phyloP scores from a whole-genome alignment of 1,140 invertebrate genomes.

The Myzus persicae region DNA sequence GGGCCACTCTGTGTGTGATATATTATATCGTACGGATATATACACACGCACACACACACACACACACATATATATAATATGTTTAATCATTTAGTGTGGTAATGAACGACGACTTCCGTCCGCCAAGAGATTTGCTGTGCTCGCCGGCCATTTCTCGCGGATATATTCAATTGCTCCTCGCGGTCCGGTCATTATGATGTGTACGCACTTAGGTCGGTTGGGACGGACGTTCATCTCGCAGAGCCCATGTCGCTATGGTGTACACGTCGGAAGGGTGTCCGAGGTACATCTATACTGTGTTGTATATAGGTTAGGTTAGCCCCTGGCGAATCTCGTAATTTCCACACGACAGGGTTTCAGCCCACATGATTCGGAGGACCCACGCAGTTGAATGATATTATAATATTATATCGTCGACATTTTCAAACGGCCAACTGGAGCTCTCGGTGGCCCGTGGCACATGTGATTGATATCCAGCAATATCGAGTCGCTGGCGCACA shows the following conservation, averaged over 20 bases:
- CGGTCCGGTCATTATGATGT: neutral
- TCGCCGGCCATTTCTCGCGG: neutral
- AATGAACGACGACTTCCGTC: neutral
- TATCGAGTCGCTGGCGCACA: neutral
- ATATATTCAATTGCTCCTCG: neutral
- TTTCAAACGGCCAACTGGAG: neutral
- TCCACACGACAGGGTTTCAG: neutral
- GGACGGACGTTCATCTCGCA: neutral
- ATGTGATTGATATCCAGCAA: neutral
- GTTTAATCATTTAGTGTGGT: neutral
- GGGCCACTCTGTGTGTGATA: neutral
- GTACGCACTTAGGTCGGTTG: neutral
- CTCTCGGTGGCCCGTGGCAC: neutral
- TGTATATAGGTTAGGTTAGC: neutral
- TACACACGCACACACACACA: neutral
- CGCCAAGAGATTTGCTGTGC: neutral
- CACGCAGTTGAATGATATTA: neutral
- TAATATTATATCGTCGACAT: neutral
- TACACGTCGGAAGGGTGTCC: neutral
- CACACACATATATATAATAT: neutral
- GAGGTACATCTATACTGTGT: neutral
- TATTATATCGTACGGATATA: neutral
- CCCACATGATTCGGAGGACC: neutral
- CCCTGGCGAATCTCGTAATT: neutral
- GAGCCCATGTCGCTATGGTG: neutral